Conservation (phyloP, 92 coral and sea anemone species). For the Zoanthus sansibaricus region DNA sequence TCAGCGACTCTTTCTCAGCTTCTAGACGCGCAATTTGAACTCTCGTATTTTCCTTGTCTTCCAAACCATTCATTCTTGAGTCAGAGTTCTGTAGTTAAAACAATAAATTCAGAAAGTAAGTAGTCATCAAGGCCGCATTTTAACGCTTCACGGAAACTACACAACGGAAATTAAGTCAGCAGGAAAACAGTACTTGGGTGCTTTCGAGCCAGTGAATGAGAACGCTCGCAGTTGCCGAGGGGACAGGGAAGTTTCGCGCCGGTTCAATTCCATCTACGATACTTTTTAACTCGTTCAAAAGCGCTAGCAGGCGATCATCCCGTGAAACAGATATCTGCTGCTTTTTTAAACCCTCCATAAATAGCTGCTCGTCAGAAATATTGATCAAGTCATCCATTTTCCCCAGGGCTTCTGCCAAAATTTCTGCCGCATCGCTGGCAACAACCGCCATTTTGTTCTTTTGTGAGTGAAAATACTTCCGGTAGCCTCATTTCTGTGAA, state of each 20-base stretch:
- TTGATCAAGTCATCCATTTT: constrained; percentile 94
- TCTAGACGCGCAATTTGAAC: constrained; percentile 82
- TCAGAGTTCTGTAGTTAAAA: constrained; percentile 31
- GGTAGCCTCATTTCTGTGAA: constrained; percentile 41
- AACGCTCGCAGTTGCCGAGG: constrained; percentile 68
- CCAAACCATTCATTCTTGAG: constrained; percentile 42
- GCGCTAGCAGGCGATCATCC: constrained; percentile 66
- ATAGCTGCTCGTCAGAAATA: constrained; percentile 82
- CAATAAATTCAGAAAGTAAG: constrained; percentile 6
- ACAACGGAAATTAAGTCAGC: constrained; percentile 6
- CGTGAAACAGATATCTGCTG: constrained; percentile 54
- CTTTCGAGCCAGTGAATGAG: constrained; percentile 77
- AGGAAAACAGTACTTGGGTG: constrained; percentile 52
- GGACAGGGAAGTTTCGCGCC: constrained; percentile 65
- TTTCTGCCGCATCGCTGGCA: constrained; percentile 90
- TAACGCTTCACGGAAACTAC: neutral
- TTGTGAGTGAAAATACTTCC: constrained; percentile 2
- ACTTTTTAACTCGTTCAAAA: constrained; percentile 74
- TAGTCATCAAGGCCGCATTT: neutral
- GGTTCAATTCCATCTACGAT: constrained; percentile 61
- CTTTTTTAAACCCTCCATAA: constrained; percentile 76
- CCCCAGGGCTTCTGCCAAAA: constrained; percentile 96
- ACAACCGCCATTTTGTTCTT: constrained; percentile 91
- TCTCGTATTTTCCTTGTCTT: constrained; percentile 67
- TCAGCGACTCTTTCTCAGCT: constrained; percentile 93